Evolutionary conservation across 2,888 invertebrate species (phyloP).

Genomic region (Macaria liturata): DNA sequence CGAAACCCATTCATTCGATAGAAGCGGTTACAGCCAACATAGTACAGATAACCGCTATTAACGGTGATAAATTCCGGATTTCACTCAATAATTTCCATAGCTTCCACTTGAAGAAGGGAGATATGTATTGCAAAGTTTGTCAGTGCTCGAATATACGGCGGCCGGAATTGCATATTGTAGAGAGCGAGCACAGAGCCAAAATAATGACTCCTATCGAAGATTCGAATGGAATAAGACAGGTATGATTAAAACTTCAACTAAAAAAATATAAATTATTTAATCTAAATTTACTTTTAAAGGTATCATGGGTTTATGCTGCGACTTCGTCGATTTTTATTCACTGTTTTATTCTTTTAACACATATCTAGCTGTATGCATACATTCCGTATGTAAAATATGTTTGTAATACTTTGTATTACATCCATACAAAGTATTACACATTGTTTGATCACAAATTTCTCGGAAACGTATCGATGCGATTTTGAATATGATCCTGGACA

Average conservation of each 20-base stretch:
- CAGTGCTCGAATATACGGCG: slow-evolving; percentile 8
- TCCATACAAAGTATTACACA: too few relatives aligned
- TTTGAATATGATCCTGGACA: too few relatives aligned
- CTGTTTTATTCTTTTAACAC: too few relatives aligned
- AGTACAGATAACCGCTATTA: slow-evolving; percentile 29
- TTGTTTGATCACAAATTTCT: too few relatives aligned
- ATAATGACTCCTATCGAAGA: slow-evolving; percentile 33
- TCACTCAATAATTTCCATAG: slow-evolving; percentile 35
- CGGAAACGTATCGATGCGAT: too few relatives aligned
- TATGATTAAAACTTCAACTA: slow-evolving; percentile 14
- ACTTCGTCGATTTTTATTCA: too few relatives aligned
- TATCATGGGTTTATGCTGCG: too few relatives aligned
- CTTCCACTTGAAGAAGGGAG: slow-evolving; percentile 22
- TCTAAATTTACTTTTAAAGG: too few relatives aligned
- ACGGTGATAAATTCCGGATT: slow-evolving; percentile 31
- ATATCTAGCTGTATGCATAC: too few relatives aligned
- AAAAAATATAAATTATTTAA: too few relatives aligned
- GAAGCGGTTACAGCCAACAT: slow-evolving; percentile 23
- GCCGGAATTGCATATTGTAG: slow-evolving; percentile 11
- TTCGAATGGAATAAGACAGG: slow-evolving; percentile 37
- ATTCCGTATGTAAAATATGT: too few relatives aligned
- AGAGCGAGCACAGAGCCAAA: slow-evolving; percentile 30
- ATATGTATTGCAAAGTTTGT: slow-evolving; percentile 29
- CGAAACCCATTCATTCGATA: slow-evolving; percentile 18
- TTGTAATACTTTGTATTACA: too few relatives aligned